Evolutionary conservation across 2,113 vertebrate genomes (phyloP), one percentile per base, ranked within the genome.

Genomic region (Speoplatyrhinus poulsoni): DNA sequence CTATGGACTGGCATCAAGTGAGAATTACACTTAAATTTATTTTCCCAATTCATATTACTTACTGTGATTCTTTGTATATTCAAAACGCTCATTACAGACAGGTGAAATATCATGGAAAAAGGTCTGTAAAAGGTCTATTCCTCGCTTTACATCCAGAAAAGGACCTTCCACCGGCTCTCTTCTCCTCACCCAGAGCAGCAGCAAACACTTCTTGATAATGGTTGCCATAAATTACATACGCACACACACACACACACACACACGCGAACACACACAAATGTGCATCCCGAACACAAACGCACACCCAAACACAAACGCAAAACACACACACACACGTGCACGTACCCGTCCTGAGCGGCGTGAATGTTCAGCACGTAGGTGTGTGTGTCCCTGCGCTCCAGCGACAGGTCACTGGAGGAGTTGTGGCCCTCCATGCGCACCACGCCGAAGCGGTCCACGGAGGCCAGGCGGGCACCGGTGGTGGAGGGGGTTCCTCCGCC

Each of bases 321-420:
- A 26, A 7, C 59, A 46, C 36, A 61, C 59, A 47, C 59, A 46
- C 59, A 41, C 59, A 16, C 76, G 49, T n/a, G 15, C 62, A 12
- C 86, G 73, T 67, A 89, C 89, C 79, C 80, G 84, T 96, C 94
- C 83, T 96, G 93, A 0, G 94, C 92, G 80, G 93, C 82, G 0
- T 96, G 94, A 2, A 98, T 80, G 0, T 92, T 94, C 2, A 99
- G 83, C 2, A 88, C 54, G 84, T 95, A 98, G 8, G 90, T 92
- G 83, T 94, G 76, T 0, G 82, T 73, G 67, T 92, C 92, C 59
- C 89, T 73, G 8, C 95, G 95, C 83, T 98, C 95, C 62, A 96
- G 74, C 53, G 95, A 95, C 50, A 95, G 66, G 12, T 95, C 93
- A 0, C 95, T 98, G 91, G 93, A 96, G 8, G 93, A 88, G 1